Evolutionary conservation across 1,140 invertebrate species (phyloP).

Genomic region (Liolophura sinensis): DNA sequence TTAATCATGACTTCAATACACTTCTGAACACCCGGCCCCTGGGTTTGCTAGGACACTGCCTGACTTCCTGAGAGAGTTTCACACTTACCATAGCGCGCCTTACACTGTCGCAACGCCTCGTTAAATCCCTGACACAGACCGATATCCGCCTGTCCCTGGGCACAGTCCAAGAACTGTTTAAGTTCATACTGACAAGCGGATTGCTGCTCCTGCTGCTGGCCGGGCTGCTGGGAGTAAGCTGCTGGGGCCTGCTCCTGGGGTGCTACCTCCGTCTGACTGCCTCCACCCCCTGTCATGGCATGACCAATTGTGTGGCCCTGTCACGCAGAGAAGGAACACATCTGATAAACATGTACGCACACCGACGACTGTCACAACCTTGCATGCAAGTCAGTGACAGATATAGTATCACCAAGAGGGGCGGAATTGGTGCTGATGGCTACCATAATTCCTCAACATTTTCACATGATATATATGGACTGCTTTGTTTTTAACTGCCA

Average conservation of each 20-base stretch:
- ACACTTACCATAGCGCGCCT: constrained; percentile 44
- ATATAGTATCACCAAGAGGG: too few relatives aligned
- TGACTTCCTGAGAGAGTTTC: too few relatives aligned
- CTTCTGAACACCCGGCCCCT: too few relatives aligned
- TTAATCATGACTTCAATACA: too few relatives aligned
- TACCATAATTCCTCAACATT: too few relatives aligned
- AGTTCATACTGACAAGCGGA: constrained; percentile 57
- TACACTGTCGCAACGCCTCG: constrained; percentile 55
- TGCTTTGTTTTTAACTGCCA: too few relatives aligned
- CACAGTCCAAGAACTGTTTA: constrained; percentile 59
- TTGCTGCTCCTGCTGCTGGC: constrained; percentile 31
- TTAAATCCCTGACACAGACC: constrained; percentile 56
- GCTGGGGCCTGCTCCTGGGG: constrained; percentile 18
- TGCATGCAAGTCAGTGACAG: too few relatives aligned
- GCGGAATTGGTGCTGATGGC: too few relatives aligned
- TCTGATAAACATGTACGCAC: too few relatives aligned
- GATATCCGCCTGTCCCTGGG: constrained; percentile 51
- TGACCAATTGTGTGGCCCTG: constrained; percentile 55
- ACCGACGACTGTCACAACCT: too few relatives aligned
- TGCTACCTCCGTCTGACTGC: constrained; percentile 24
- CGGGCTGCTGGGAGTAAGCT: constrained; percentile 19
- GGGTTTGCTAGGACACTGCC: too few relatives aligned
- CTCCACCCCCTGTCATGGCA: constrained; percentile 46
- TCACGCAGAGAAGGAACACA: constrained; percentile 2
- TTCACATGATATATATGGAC: too few relatives aligned